Evolutionary conservation across 2,888 invertebrate species (phyloP).

Genomic region (Chrysomela aeneicollis): DNA sequence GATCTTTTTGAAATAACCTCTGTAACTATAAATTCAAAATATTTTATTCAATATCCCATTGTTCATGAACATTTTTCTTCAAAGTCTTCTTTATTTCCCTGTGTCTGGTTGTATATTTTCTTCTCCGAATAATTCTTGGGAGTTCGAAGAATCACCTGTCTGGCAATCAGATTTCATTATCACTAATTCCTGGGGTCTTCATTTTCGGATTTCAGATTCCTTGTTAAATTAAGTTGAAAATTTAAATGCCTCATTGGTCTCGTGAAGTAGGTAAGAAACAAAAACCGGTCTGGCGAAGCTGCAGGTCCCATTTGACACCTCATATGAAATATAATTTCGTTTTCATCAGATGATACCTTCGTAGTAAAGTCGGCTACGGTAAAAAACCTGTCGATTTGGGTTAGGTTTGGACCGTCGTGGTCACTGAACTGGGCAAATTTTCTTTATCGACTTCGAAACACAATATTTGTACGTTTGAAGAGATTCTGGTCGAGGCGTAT

Average conservation of each 20-base stretch:
- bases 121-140: background rate
- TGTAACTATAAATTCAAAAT: no score
- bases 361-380: background rate
- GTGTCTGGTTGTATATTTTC: background rate
- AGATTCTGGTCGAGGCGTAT: no score
- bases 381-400: background rate
- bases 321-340: constrained; percentile 1
- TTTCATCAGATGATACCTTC: background rate
- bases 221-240: constrained; percentile 6
- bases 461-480: background rate
- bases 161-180: background rate
- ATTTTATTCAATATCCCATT: no score
- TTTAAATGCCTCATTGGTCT: constrained; percentile 18
- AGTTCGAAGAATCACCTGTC: background rate
- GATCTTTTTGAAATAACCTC: no score
- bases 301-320: constrained; percentile 11
- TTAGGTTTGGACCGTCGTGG: background rate
- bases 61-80: no score
- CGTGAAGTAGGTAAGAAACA: constrained; percentile 16
- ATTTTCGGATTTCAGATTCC: constrained; percentile 1
- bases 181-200: background rate
- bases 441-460: background rate
- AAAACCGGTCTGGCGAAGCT: constrained; percentile 2
- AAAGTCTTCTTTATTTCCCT: no score
- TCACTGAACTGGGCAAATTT: background rate